Base-by-base conservation (phyloP, 1,140 invertebrate species). In the Aphelinus certus region DNA sequence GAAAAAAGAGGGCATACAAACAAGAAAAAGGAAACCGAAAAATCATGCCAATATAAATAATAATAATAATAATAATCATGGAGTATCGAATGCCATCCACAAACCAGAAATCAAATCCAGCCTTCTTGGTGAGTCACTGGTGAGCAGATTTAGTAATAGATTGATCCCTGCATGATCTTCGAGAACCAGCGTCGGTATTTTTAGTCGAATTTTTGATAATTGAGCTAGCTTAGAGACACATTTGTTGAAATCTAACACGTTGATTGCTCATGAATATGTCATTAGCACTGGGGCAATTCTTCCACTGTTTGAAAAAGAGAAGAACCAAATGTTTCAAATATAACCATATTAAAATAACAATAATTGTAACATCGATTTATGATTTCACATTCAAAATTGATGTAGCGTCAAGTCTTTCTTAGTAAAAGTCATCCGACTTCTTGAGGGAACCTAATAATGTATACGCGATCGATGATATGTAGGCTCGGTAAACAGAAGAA, bases 1-100 rank as follows among this genome's bases (percentile, higher is more conserved):
- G 97, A 96, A 96, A 84, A 98, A 98, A 86, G 96, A 98, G 73
- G 95, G 95, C 6, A 98, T 98, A 81, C 96, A 98, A 86, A 97
- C 95, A 46, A 88, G 97, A 60, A 98, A 98, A 84, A 89, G 97
- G 73, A 97, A 97, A 84, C 95, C 95, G 51, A 95, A 95, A 85
- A 90, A 86, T 78, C 86, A 87, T 42, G 73, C 85, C 1, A 80
- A 72, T 48, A 76, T 82, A 10, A 26, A 26, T 26, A 26, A 26
- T 26, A 26, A 26, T 26, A 26, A 26, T 26, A 45, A 58, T 3
- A 75, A 71, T 45, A 70, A 75, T 67, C 47, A 85, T 45, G 77
- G 82, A 4, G 81, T 82, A 55, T 76, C 83, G 1, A 84, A 81
- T 74, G 83, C 81, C 48, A 76, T 84, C 42, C 83, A 86, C 77